Base-by-base conservation (phyloP, 2,888 invertebrate genomes). In the Aethes cnicana region DNA sequence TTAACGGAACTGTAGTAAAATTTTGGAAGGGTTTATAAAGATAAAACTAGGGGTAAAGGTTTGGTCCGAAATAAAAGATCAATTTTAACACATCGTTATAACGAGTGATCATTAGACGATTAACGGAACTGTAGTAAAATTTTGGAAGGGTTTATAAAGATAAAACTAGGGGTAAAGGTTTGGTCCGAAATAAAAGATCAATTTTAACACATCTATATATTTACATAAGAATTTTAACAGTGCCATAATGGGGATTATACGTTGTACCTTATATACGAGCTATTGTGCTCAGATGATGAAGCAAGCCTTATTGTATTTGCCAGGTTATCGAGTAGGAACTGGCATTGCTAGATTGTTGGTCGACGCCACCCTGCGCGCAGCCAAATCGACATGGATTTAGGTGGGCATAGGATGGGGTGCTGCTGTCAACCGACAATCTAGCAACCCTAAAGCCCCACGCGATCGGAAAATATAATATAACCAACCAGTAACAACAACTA, bases 171-270 rank as follows among this genome's bases (percentile, higher is more conserved):
- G 33, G 17, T 20, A 4, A 28, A 8, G 3, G 12, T 30, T 12
- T 16, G 28, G 9, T 17, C 9, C 9, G 32, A 74, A 87, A 84
- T 83, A 53, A 86, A 86, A 85, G 56, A 75, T 64, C 47, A 62
- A 66, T 82, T 77, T 83, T 69, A 89, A 89, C 89, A 88, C 88
- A 88, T 87, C 87, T 88, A 87, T 89, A 87, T 88, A 87, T 88
- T 88, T 88, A 88, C 86, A 88, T 79, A 84, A 78, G 77, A 87
- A 84, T 81, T 84, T 83, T 81, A 88, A 89, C 88, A 88, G 88
- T 88, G 88, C 84, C 73, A 77, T 84, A 80, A 76, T 75, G 66
- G 79, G 76, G 76, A 77, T 75, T 74, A 79, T 72, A 84, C 69
- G 81, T 72, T 69, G 66, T 76, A 77, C 58, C 69, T 72, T 71